Conservation (phyloP, 2,113 vertebrate species). For the Oryzias curvinotus region DNA sequence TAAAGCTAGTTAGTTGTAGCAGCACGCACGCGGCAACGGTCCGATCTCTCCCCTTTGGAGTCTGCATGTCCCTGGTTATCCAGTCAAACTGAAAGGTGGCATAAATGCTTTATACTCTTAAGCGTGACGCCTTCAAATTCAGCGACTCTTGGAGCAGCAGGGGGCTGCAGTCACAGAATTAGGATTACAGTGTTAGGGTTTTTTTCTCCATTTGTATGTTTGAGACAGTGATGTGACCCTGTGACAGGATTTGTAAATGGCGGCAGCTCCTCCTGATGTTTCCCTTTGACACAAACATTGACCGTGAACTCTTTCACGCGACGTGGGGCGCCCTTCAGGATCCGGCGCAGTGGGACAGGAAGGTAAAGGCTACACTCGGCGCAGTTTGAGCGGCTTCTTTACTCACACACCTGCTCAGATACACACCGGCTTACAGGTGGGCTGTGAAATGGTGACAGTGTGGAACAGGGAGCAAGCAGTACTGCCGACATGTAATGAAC, state of each 20-base stretch:
- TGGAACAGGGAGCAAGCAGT: slow-evolving; percentile 36
- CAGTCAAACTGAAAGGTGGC: not conserved
- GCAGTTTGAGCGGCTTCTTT: slow-evolving; percentile 41
- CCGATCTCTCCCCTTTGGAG: not conserved
- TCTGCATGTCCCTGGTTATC: not conserved
- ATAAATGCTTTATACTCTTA: slow-evolving; percentile 16
- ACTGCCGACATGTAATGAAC: slow-evolving; percentile 19
- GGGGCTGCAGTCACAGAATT: not conserved
- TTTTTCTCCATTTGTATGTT: not conserved
- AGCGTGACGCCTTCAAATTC: slow-evolving; percentile 13
- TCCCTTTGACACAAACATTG: slow-evolving; percentile 38
- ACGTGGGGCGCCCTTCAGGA: slow-evolving; percentile 35
- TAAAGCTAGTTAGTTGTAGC: too few relatives aligned
- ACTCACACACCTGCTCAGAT: slow-evolving; percentile 10
- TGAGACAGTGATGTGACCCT: slow-evolving; percentile 1
- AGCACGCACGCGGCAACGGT: too few relatives aligned
- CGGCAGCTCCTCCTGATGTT: slow-evolving; percentile 19
- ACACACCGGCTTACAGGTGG: slow-evolving; percentile 24
- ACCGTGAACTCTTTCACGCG: slow-evolving; percentile 46
- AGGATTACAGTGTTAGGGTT: slow-evolving; percentile 4
- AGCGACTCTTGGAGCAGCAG: slow-evolving; percentile 7
- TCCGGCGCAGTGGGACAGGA: slow-evolving; percentile 34
- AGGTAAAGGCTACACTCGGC: slow-evolving; percentile 48
- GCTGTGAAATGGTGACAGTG: slow-evolving; percentile 39
- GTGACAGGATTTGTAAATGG: slow-evolving; percentile 20